Conservation (phyloP, 2,888 invertebrate genomes). For the Diaphora mendica region DNA sequence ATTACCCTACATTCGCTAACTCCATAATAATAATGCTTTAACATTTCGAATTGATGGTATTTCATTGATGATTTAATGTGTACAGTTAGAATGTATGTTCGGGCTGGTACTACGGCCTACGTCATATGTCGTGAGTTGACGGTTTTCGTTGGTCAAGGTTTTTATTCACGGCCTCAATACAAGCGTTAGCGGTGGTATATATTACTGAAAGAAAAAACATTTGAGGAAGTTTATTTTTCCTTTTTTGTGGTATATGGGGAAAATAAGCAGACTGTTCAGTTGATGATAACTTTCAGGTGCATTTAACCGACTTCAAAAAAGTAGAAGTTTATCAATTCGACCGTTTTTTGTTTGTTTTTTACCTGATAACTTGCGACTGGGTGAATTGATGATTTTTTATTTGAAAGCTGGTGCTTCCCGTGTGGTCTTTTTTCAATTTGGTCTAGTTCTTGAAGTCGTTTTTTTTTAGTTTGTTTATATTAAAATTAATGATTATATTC, state of each 20-base stretch:
- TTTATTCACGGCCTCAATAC: not conserved
- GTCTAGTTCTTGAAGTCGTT: no score
- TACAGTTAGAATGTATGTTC: constrained; percentile 18
- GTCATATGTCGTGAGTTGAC: constrained; percentile 50
- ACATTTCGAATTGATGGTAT: constrained; percentile 14
- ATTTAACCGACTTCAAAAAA: no score
- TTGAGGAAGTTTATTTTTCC: not conserved
- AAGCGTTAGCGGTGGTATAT: constrained; percentile 28
- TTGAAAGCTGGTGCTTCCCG: no score
- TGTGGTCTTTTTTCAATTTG: no score
- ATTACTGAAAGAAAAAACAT: not conserved
- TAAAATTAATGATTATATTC: no score
- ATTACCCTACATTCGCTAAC: constrained; percentile 18
- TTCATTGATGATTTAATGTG: constrained; percentile 40
- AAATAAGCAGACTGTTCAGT: no score
- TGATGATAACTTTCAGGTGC: no score
- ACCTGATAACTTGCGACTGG: no score
- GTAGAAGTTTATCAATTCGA: no score
- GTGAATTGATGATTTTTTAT: no score
- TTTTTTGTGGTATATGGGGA: not conserved
- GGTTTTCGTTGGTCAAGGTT: constrained; percentile 52
- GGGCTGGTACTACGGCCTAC: constrained; percentile 25
- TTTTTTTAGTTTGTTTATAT: no score
- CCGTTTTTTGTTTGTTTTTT: no score
- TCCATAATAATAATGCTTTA: not conserved